A percentile compares a stretch with the other conserved stretches of the same genome.
Evolutionary conservation across 2,113 vertebrate genomes (phyloP).

Genomic region (Lichenostomus cassidix): DNA sequence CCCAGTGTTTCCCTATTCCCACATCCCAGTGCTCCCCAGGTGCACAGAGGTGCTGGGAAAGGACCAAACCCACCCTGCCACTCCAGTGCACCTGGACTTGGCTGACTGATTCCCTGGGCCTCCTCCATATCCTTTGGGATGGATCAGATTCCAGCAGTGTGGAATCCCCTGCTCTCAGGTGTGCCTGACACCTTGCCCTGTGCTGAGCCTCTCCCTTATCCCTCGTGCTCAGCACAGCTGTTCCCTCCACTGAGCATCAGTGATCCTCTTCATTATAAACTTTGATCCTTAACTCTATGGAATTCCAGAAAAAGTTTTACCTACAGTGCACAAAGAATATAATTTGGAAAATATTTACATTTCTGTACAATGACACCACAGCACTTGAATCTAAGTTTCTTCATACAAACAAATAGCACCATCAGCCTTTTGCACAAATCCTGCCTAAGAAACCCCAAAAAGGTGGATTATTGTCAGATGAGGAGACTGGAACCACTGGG

Average conservation of each 20-base stretch:
- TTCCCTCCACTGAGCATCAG: background rate
- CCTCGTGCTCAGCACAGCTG: background rate
- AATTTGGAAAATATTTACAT: slow-evolving; percentile 65
- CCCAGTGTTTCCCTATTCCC: background rate
- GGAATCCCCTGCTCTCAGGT: background rate
- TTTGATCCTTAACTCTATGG: background rate
- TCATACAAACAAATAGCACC: slow-evolving; percentile 66
- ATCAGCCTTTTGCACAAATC: slow-evolving; percentile 38
- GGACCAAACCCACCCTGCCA: background rate
- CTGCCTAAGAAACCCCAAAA: slow-evolving; percentile 12
- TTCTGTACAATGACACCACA: slow-evolving; percentile 64
- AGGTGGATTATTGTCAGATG: background rate
- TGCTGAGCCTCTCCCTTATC: background rate
- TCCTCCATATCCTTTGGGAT: background rate
- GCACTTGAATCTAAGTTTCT: slow-evolving; percentile 44
- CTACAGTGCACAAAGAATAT: slow-evolving; percentile 67
- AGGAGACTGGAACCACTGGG: slow-evolving; percentile 8
- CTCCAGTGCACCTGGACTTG: background rate
- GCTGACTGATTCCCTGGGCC: background rate
- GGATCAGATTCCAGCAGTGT: background rate
- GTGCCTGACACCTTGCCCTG: background rate
- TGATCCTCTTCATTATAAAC: background rate
- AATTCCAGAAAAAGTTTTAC: slow-evolving; percentile 32
- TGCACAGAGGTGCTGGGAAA: background rate
- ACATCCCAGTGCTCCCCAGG: background rate